Conservation (phyloP, 2,888 invertebrate species). For the Meganola albula region DNA sequence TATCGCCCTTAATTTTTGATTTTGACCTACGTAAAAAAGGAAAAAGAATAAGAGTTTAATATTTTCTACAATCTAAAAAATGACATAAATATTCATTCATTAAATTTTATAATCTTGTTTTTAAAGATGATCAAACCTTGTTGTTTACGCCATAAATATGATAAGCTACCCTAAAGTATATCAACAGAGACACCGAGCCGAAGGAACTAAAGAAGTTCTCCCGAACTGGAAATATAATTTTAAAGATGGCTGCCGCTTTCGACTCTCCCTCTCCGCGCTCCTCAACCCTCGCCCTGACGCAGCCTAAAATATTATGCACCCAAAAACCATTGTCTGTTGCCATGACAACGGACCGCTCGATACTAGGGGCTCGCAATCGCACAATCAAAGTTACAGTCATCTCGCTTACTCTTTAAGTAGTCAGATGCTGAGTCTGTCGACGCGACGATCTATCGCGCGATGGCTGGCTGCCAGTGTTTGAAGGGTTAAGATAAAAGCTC, state of each 20-base stretch:
- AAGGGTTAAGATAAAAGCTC: conserved; percentile 61
- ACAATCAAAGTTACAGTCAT: conserved; percentile 61
- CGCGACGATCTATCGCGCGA: conserved; percentile 53
- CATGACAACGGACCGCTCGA: conserved; percentile 74
- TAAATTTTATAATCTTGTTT: too few species aligned
- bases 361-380: conserved; percentile 54
- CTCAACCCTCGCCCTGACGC: conserved; percentile 53
- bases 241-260: conserved; percentile 73
- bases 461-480: conserved; percentile 66
- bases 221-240: conserved; percentile 76
- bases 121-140: too few species aligned
- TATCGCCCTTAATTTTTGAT: too few species aligned
- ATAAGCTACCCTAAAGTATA: too few species aligned
- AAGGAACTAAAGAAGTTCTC: conserved; percentile 62
- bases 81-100: too few species aligned
- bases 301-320: conserved; percentile 79
- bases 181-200: too few species aligned
- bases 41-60: too few species aligned
- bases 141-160: too few species aligned
- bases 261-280: conserved; percentile 49
- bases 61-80: too few species aligned
- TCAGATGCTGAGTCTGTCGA: conserved; percentile 56
- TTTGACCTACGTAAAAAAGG: too few species aligned
- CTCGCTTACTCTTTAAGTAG: conserved; percentile 64
- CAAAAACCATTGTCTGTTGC: conserved; percentile 78